A percentile compares a stretch with the other conserved stretches of the same genome.
Conservation (phyloP, 2,888 invertebrate species). For the Orchestes rusci region DNA sequence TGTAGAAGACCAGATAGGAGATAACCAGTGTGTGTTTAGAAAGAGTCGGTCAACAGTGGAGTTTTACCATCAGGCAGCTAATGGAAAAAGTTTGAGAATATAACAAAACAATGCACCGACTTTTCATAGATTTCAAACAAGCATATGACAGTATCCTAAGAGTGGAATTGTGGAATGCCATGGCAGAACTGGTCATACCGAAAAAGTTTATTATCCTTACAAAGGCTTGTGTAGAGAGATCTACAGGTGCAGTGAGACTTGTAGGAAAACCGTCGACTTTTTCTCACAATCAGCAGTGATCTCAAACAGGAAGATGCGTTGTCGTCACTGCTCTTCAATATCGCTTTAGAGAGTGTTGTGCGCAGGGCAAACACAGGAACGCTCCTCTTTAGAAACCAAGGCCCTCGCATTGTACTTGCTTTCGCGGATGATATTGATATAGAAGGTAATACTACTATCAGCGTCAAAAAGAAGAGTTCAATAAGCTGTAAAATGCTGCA, state of each 20-base stretch:
- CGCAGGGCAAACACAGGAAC: not conserved
- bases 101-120: not conserved
- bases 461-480: not conserved
- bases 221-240: conserved; percentile 2
- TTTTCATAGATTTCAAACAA: not conserved
- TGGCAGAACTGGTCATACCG: not conserved
- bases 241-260: not conserved
- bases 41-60: no score
- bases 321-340: conserved; percentile 4
- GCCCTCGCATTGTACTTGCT: not conserved
- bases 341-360: conserved; percentile 1
- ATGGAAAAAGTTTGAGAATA: not conserved
- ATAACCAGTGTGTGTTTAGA: no score
- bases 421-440: not conserved
- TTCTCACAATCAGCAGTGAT: conserved; percentile 3
- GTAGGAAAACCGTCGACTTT: not conserved
- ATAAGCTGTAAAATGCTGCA: not conserved
- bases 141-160: no score
- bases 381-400: not conserved
- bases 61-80: no score
- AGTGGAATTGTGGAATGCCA: no score
- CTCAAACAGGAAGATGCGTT: conserved; percentile 7
- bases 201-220: not conserved
- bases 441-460: not conserved
- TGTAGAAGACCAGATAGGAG: no score